Percentiles rank a stretch among this genome's conserved stretches.
These are phyloP conservation scores for Trichacis sp. DNA, from an alignment of 2,888 invertebrate species.

Conservation along the genomic window DNA sequence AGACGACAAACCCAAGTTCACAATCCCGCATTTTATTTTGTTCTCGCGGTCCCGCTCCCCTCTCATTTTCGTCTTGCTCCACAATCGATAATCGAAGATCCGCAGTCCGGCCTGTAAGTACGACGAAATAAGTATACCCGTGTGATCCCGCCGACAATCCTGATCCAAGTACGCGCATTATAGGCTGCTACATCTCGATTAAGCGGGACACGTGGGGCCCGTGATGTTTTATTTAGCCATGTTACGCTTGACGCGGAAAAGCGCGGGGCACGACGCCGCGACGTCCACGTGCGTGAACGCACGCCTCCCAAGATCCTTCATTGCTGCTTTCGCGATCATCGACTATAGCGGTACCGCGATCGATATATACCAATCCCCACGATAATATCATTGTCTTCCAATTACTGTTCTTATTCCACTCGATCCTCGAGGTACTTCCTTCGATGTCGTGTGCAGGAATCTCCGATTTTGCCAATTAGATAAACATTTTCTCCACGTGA, in stretches of 20 bases:
- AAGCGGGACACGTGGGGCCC: conserved; percentile 24
- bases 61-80: conserved; percentile 2
- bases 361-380: conserved; percentile 11
- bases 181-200: conserved; percentile 7
- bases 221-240: conserved; percentile 25
- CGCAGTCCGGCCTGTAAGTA: conserved; percentile 19
- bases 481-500: neutral
- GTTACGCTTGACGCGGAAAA: conserved; percentile 34
- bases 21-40: neutral
- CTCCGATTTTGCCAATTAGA: conserved; percentile 29
- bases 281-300: conserved; percentile 47
- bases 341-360: conserved; percentile 39
- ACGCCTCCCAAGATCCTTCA: conserved; percentile 42
- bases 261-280: conserved; percentile 2
- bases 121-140: conserved; percentile 23
- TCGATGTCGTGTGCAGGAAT: conserved; percentile 42
- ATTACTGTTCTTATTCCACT: conserved; percentile 37
- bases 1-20: neutral
- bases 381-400: conserved; percentile 31
- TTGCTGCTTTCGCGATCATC: conserved; percentile 39
- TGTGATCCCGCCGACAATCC: conserved; percentile 10
- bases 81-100: conserved; percentile 13
- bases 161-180: conserved; percentile 25
- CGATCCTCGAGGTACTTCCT: neutral
- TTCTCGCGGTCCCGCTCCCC: neutral